Percentiles rank a stretch among this genome's conserved stretches.
Conservation (phyloP, 2,113 vertebrate genomes). For the Gavialis gangeticus region DNA sequence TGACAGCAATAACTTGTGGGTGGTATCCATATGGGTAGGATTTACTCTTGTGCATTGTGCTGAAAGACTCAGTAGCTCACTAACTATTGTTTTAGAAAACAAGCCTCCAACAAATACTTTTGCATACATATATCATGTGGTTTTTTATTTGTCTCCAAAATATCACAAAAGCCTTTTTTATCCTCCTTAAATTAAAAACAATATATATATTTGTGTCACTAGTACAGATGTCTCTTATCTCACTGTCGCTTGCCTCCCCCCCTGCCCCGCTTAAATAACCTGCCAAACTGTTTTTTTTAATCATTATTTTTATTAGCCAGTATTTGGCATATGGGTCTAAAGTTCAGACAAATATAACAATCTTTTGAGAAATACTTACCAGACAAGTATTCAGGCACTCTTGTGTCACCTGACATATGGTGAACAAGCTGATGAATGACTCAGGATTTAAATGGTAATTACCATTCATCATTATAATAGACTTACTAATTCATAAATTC, state of each 20-base stretch:
- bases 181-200: neutral
- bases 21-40: neutral
- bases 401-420: conserved; percentile 79
- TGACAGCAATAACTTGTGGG: neutral
- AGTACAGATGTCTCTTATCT: conserved; percentile 28
- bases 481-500: conserved; percentile 87
- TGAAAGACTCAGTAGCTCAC: neutral
- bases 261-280: neutral
- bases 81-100: neutral
- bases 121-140: conserved; percentile 7
- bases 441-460: conserved; percentile 85
- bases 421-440: conserved; percentile 84
- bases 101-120: neutral
- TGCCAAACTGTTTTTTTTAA: conserved; percentile 43
- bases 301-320: conserved; percentile 52
- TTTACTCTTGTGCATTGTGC: neutral
- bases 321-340: conserved; percentile 66
- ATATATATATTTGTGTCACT: conserved; percentile 28
- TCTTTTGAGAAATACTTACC: conserved; percentile 74
- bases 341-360: conserved; percentile 80
- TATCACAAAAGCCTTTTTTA: conserved; percentile 2
- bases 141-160: conserved; percentile 24
- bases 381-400: conserved; percentile 80
- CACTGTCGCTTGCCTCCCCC: neutral
- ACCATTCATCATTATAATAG: conserved; percentile 87